These are phyloP conservation scores for Shinisaurus crocodilurus DNA, from an alignment of 2,113 vertebrate species.

Conservation along the genomic window DNA sequence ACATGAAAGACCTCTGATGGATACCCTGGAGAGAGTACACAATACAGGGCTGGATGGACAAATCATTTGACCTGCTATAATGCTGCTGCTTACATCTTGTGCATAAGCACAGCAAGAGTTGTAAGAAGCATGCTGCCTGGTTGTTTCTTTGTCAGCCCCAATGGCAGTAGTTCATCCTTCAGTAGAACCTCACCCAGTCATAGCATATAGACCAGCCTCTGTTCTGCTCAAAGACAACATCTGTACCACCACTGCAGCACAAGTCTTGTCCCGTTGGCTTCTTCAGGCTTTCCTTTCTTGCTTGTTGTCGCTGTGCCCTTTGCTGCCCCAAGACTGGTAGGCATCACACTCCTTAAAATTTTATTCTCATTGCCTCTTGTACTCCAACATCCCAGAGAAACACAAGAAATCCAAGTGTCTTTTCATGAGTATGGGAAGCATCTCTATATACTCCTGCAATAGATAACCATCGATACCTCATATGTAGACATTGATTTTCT, in stretches of 20 bases:
- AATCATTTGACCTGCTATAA: neutral
- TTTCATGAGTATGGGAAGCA: slow-evolving; percentile 35
- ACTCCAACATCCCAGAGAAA: slow-evolving; percentile 27
- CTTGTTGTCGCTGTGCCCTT: slow-evolving; percentile 11
- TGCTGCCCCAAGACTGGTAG: slow-evolving; percentile 27
- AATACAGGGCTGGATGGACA: neutral
- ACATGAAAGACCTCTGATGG: too few species aligned
- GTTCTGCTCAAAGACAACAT: slow-evolving; percentile 47
- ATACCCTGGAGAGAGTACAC: neutral
- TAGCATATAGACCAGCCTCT: neutral
- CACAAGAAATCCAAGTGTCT: slow-evolving; percentile 50
- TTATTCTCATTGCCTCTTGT: slow-evolving; percentile 38
- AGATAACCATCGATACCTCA: slow-evolving; percentile 57
- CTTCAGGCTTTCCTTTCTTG: neutral
- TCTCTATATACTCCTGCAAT: slow-evolving; percentile 47
- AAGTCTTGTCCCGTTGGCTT: neutral
- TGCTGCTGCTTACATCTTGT: neutral
- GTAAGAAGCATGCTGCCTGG: neutral
- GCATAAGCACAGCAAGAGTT: neutral
- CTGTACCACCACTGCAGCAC: slow-evolving; percentile 7
- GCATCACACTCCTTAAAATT: neutral
- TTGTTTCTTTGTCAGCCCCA: slow-evolving; percentile 30
- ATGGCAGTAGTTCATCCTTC: slow-evolving; percentile 5
- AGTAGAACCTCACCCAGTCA: neutral
- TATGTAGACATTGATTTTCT: slow-evolving; percentile 71